A percentile compares a stretch with the other conserved stretches of the same genome.
phyloP scores from a whole-genome alignment of 1,140 invertebrate species.

The Rhopalosiphum maidis region DNA sequence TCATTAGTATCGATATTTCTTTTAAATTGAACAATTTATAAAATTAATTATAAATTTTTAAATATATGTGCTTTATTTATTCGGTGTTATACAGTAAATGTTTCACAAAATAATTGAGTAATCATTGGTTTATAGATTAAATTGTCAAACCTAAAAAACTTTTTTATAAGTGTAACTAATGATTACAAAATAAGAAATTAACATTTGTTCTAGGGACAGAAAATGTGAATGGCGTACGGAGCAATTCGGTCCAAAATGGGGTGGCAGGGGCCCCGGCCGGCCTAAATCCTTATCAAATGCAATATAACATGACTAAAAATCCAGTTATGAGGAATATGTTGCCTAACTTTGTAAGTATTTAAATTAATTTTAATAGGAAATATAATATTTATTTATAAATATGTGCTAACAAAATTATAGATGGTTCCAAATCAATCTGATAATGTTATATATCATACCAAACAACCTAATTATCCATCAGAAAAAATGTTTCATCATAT shows the following conservation, averaged over 20 bases:
- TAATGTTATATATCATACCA: slow-evolving; percentile 45
- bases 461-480: slow-evolving; percentile 44
- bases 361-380: background rate
- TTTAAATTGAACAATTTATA: too few relatives aligned
- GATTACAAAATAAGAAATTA: background rate
- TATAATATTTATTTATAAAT: background rate
- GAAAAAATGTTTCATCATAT: slow-evolving; percentile 38
- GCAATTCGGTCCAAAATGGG: slow-evolving; percentile 66
- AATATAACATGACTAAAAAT: slow-evolving; percentile 56
- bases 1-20: too few relatives aligned
- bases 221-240: slow-evolving; percentile 64
- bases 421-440: slow-evolving; percentile 54
- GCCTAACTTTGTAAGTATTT: slow-evolving; percentile 54
- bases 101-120: background rate
- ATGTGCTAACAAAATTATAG: slow-evolving; percentile 21
- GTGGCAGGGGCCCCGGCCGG: slow-evolving; percentile 71
- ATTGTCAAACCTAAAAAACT: background rate
- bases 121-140: background rate
- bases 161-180: too few relatives aligned
- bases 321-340: slow-evolving; percentile 53
- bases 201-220: slow-evolving; percentile 60
- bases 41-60: too few relatives aligned
- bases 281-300: slow-evolving; percentile 62
- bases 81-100: background rate
- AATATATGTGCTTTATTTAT: background rate